Base-by-base conservation (phyloP, 92 coral and sea anemone species). In the Epizoanthus illoricatus region DNA sequence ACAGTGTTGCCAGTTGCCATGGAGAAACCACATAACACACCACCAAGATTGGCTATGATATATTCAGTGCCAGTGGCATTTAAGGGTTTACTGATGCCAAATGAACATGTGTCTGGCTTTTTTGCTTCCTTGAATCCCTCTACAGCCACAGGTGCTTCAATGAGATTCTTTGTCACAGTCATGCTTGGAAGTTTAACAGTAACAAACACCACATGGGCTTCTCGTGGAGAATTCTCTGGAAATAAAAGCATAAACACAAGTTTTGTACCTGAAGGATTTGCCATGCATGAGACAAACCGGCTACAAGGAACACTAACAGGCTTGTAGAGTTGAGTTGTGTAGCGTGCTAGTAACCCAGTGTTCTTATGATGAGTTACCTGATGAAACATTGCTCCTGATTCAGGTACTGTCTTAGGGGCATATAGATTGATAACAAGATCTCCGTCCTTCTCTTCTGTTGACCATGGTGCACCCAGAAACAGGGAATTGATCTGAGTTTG, bases 1-100 rank as follows among this genome's bases (percentile, higher is more conserved):
- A 93, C 91, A 12, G 74, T 86, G 81, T 90, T 93, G 5, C 94
- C 94, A 36, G 97, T 86, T 58, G 92, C 86, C 92, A 93, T 84
- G 80, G 97, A 93, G 80, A 91, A 82, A 24, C 94, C 89, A 60
- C 84, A 76, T 5, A 93, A 59, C 57, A 19, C 86, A 17, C 94
- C 87, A 62, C 86, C 86, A 40, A 91, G 63, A 42, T 86, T 93
- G 7, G 92, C 75, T 40, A 93, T 43, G 66, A 93, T 82, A 64
- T 93, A 93, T 69, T 88, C 92, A 39, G 90, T 88, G 57, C 88
- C 92, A 21, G 92, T 91, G 16, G 91, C 88, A 74, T 84, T 89
- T 52, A 93, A 81, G 23, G 85, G 81, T 67, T 69, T 89, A 6
- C 94, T 84, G 55, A 93, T 70, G 18, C 87, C 87, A 81, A 93